Evolutionary conservation across 2,888 invertebrate genomes (phyloP).

Genomic region (Drosophila mimetica): DNA sequence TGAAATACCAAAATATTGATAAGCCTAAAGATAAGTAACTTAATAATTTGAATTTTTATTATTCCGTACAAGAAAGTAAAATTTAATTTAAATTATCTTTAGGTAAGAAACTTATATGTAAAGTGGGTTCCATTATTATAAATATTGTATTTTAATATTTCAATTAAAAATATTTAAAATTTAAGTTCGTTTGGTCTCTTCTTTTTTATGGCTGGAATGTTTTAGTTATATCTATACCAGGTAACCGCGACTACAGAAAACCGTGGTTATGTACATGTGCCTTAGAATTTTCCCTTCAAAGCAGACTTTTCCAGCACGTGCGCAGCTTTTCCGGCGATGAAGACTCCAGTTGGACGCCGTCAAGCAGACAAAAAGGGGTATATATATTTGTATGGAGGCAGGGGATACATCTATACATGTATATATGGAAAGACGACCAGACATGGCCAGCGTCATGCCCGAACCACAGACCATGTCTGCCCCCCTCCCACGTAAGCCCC

Average conservation of each 20-base stretch:
- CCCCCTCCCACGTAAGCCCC: slow-evolving; percentile 19
- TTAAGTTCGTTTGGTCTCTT: no score
- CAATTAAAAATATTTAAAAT: background rate
- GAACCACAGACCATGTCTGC: slow-evolving; percentile 58
- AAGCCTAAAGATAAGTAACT: slow-evolving; percentile 4
- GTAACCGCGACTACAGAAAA: slow-evolving; percentile 15
- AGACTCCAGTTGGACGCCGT: slow-evolving; percentile 46
- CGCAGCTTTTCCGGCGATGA: slow-evolving; percentile 73
- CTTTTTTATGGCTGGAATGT: slow-evolving; percentile 35
- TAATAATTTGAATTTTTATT: slow-evolving; percentile 7
- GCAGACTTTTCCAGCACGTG: slow-evolving; percentile 80
- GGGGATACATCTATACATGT: background rate
- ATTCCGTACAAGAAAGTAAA: background rate
- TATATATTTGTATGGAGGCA: background rate
- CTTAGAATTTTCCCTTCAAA: slow-evolving; percentile 51
- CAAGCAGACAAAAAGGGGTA: slow-evolving; percentile 43
- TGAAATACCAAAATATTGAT: background rate
- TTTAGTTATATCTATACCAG: background rate
- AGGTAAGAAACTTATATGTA: no score
- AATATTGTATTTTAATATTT: background rate
- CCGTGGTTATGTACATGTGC: background rate
- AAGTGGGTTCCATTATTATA: no score
- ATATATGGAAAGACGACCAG: slow-evolving; percentile 50
- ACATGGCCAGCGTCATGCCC: slow-evolving; percentile 40
- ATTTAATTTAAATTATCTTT: slow-evolving; percentile 4